A percentile compares a stretch with the other conserved stretches of the same genome.
Evolutionary conservation across 1,140 invertebrate species (phyloP).

Genomic region (Gryllus bimaculatus): DNA sequence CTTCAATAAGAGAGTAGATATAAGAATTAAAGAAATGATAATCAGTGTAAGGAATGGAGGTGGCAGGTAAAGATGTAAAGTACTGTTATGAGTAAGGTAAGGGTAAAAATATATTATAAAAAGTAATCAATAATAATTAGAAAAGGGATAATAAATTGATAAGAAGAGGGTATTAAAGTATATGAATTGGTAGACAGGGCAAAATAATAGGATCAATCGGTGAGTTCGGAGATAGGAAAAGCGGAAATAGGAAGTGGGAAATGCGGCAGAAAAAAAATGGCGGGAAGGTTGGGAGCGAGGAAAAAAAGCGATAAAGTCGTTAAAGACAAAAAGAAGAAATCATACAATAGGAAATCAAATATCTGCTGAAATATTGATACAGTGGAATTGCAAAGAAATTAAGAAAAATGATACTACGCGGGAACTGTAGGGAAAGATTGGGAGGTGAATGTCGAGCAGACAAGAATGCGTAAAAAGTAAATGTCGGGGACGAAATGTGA

Average conservation of each 20-base stretch:
- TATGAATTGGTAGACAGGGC: too few species aligned
- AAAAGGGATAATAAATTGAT: too few species aligned
- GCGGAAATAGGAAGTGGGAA: neutral
- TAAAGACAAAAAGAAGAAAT: neutral
- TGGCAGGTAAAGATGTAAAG: too few species aligned
- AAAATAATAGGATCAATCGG: too few species aligned
- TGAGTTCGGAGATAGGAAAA: neutral
- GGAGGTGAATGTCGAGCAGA: neutral
- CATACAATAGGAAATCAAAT: too few species aligned
- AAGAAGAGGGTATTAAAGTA: too few species aligned
- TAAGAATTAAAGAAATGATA: too few species aligned
- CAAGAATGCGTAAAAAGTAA: neutral
- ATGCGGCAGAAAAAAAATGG: neutral
- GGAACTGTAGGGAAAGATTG: neutral
- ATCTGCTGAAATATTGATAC: too few species aligned
- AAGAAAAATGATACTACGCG: neutral
- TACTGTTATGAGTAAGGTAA: too few species aligned
- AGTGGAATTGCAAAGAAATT: neutral
- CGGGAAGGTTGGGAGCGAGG: neutral
- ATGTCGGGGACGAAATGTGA: neutral
- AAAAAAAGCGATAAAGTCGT: neutral
- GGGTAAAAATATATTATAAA: too few species aligned
- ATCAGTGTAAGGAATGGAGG: too few species aligned
- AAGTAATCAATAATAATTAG: too few species aligned
- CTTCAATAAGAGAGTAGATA: neutral